Evolutionary conservation across 2,113 vertebrate species (phyloP), one percentile per base, ranked within the genome.

Genomic region (Bubo blakistoni): DNA sequence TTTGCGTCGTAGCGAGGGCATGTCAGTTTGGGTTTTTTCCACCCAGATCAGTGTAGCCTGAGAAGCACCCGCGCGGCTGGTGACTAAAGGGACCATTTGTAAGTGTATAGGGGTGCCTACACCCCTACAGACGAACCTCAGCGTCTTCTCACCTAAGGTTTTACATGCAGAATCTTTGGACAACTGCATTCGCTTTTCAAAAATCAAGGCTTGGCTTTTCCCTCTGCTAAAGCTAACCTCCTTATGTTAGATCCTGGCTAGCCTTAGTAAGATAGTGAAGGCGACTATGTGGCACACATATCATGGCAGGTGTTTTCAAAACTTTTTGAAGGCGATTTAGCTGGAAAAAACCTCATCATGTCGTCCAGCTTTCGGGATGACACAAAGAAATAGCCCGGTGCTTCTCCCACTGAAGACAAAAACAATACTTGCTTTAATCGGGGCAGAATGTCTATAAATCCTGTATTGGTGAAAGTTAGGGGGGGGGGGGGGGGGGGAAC

Each of bases 1-100:
- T 93, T 95, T 87, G 89, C 62, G 81, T 89, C 66, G 65, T 81
- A 91, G 77, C 26, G 27, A 86, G 82, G 73, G 77, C 81, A 88
- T 40, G 89, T 63, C 83, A 51, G 55, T 30, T 57, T 65, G 86
- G 77, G 32, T 10, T 70, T 95, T 96, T 96, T 87, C 81, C 74
- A 88, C 76, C 42, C 88, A n/a, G 70, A 88, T 62, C 86, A 29
- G 5, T 10, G 42, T 11, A 62, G 74, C 14, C 46, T 24, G 63
- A 86, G 82, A 83, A 92, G 46, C 62, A 40, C 26, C 26, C 1
- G 11, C 61, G n/a, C 65, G 69, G 30, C 54, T 69, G 62, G 54
- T 2, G 26, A 57, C 13, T 32, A 38, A 55, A 51, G 36, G 20
- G 7, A 4, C 36, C 38, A 6, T 42, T 24, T 10, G 7, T 22